Percentiles rank a stretch among this genome's conserved stretches.
phyloP scores from a whole-genome alignment of 2,888 invertebrate genomes.

The Scrobipalpa costella region DNA sequence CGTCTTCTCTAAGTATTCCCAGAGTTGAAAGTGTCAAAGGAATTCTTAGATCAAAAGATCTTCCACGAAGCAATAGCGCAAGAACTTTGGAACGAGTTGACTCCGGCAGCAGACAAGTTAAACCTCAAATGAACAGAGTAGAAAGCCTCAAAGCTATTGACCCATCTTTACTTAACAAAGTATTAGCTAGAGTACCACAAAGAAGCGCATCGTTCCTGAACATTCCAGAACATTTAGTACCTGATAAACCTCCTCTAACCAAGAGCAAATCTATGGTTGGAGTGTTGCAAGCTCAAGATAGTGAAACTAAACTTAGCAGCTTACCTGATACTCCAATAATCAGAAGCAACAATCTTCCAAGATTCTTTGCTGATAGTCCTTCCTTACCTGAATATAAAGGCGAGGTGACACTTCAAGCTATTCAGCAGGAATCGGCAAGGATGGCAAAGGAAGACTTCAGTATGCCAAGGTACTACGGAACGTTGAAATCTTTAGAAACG shows the following conservation, averaged over 20 bases:
- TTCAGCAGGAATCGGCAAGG: slow-evolving; percentile 79
- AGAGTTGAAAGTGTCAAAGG: slow-evolving; percentile 73
- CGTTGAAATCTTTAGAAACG: slow-evolving; percentile 53
- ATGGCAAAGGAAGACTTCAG: slow-evolving; percentile 80
- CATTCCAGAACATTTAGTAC: slow-evolving; percentile 67
- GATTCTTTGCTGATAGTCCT: slow-evolving; percentile 72
- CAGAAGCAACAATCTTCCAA: slow-evolving; percentile 70
- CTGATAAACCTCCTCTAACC: slow-evolving; percentile 65
- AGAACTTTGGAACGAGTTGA: slow-evolving; percentile 65
- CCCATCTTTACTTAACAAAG: slow-evolving; percentile 67
- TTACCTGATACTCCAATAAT: slow-evolving; percentile 76
- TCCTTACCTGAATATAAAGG: slow-evolving; percentile 65
- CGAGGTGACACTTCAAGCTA: slow-evolving; percentile 70
- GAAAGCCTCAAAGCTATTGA: slow-evolving; percentile 73
- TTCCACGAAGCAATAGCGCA: slow-evolving; percentile 66
- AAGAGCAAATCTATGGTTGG: slow-evolving; percentile 74
- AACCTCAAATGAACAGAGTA: slow-evolving; percentile 62
- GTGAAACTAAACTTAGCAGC: slow-evolving; percentile 62
- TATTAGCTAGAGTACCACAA: slow-evolving; percentile 69
- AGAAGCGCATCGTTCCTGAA: slow-evolving; percentile 76
- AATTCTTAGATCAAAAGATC: slow-evolving; percentile 57
- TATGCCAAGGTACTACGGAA: slow-evolving; percentile 83
- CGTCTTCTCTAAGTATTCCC: slow-evolving; percentile 62
- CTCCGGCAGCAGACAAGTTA: slow-evolving; percentile 52
- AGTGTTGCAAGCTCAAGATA: slow-evolving; percentile 53